Base-by-base conservation (phyloP, 1,140 invertebrate genomes). In the Pogonus chalceus region DNA sequence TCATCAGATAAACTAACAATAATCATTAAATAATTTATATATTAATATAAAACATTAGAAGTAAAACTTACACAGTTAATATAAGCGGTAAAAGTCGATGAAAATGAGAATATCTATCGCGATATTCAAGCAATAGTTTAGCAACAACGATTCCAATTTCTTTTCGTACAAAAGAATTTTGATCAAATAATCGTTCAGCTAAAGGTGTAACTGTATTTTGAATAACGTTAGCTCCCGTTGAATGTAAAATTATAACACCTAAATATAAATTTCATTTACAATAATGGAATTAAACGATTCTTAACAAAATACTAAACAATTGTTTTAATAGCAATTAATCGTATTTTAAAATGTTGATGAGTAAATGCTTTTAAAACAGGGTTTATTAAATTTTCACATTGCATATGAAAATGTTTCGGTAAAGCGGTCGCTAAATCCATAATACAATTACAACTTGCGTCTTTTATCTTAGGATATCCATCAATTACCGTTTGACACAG, bases 311-410 rank as follows among this genome's bases (percentile, higher is more conserved):
- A 59, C 59, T 67, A 72, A 77, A 83, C 84, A 52, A 93, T 80
- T 26, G 87, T 81, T 67, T 79, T 76, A 21, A 94, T 72, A 20
- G 85, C 81, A 31, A 81, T 74, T 2, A 84, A 76, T 58, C 91
- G 72, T 37, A 92, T 82, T 72, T 79, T 83, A 47, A 82, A 88
- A 68, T 91, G 88, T 62, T 91, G 88, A 69, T 93, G 90, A 46
- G 77, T 72, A 57, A 92, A 78, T 64, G 84, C 81, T 21, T 69
- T 69, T 16, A 90, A 63, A 0, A 92, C 69, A 10, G 90, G 85
- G 61, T 83, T 82, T 0, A 90, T 76, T 50, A 91, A 73, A 35
- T 69, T 74, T 58, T 88, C 85, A 0, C 83, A 83, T 57, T 81
- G 80, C 37, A 79, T 73, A 61, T 90, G 85, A 66, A 93, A 87